Evolutionary conservation across 2,113 vertebrate species (phyloP).

Genomic region (Phyllostomus hastatus): DNA sequence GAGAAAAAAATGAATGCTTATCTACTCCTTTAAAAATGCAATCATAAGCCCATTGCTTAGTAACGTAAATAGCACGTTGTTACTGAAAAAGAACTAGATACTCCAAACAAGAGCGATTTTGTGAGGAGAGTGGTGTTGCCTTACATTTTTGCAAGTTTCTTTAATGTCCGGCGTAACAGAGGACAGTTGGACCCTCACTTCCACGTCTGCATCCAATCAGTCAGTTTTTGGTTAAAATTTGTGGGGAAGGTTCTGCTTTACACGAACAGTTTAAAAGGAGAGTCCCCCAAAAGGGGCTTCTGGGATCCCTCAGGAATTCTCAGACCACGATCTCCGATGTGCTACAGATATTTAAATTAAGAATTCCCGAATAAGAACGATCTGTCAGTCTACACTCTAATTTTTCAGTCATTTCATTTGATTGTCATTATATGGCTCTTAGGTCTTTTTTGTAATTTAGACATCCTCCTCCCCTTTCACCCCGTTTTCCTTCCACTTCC

Average conservation of each 20-base stretch:
- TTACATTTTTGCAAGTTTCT: neutral
- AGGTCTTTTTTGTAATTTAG: neutral
- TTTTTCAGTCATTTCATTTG: neutral
- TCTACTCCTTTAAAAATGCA: neutral
- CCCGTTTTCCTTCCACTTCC: neutral
- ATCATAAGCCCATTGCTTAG: neutral
- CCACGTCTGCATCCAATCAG: neutral
- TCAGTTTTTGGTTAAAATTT: neutral
- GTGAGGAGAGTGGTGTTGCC: neutral
- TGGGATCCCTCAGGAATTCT: neutral
- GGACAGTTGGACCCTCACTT: too few relatives aligned
- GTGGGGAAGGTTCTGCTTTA: neutral
- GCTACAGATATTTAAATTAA: neutral
- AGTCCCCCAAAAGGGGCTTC: fast-evolving
- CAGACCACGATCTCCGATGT: neutral
- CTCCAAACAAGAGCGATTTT: neutral
- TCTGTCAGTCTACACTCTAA: neutral
- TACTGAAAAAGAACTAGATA: neutral
- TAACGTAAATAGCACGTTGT: neutral
- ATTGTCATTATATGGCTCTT: neutral
- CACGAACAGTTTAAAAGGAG: neutral
- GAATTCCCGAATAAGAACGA: neutral
- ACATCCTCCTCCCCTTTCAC: neutral
- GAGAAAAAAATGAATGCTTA: neutral
- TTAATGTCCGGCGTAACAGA: neutral